Base-by-base conservation (phyloP, 2,113 vertebrate species). In the Rana temporaria region DNA sequence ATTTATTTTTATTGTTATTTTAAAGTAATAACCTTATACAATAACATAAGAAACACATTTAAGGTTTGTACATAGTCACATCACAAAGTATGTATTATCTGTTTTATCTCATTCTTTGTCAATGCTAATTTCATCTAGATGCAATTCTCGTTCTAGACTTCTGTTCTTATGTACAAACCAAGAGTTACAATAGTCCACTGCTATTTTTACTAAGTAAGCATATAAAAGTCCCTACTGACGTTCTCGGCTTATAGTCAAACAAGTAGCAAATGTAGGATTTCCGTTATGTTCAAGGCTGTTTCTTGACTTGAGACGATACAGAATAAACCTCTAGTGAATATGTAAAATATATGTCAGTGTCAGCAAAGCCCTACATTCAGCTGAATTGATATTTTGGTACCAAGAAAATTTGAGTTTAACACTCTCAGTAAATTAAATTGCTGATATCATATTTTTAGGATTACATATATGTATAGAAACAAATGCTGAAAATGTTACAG, bases 361-460 rank as follows among this genome's bases (percentile, higher is more conserved):
- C 88, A 88, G 85, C 85, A 89, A 52, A 85, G 77, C 80, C 84
- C 68, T 74, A 86, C 80, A 84, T 91, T 88, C 81, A 88, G 85
- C 20, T 78, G 71, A 87, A 79, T 78, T 84, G 68, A 85, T 85
- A 66, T 85, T 66, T 81, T 85, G 78, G 90, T 82, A 78, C 53
- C 84, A 87, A 79, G 84, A 81, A 89, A 88, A 86, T 79, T 86
- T 84, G 32, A 32, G 52, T n/a, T 86, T 89, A 85, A 81, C 81
- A 87, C 88, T 57, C 26, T 60, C 1, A 24, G 84, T 0, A 9
- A 90, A 76, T 65, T 88, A 89, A 91, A 90, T 89, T 86, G 90
- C 88, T 87, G 88, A 86, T 1, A 9, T 84, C 56, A 84, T 62
- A 0, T 84, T 77, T 84, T 86, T 78, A 88, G 87, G 85, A 85